Base-by-base conservation (phyloP, 2,113 vertebrate species). In the Gambusia affinis region DNA sequence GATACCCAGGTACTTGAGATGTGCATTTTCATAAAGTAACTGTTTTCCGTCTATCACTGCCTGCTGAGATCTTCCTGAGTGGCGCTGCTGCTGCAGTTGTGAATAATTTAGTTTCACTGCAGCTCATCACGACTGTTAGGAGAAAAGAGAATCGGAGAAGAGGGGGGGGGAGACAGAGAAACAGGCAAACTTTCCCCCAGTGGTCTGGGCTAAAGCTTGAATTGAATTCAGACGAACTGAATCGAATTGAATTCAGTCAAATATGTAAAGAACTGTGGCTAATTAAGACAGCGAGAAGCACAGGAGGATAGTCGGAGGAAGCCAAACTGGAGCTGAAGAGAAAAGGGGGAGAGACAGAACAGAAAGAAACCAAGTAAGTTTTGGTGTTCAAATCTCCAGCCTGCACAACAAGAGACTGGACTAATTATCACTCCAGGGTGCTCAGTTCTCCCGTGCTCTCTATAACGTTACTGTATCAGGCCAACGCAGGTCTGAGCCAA, bases 61-160 rank as follows among this genome's bases (percentile, higher is more conserved):
- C 68, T 81, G 83, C 78, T 68, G 81, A 75, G 72, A 64, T 80
- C 76, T 73, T 82, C 62, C 80, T 28, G 70, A 72, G 79, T 66
- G 71, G 51, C 69, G 69, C 76, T 83, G 76, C 85, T 85, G 89
- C 85, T 85, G 89, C 81, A 84, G 82, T 85, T 86, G 85, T 92
- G 84, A 90, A 89, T 93, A 76, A 93, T 92, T 92, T 85, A 89
- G 76, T 76, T 85, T 85, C 76, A 89, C 90, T 87, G 92, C 88
- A 83, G 88, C 86, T 89, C 76, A 85, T 89, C 83, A 71, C 71
- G 65, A 61, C 64, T 70, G 75, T n/a, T 77, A 57, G 51, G 51
- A n/a, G 75, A 61, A 86, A 78, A 84, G 78, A 84, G 82, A 88
- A 78, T 70, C 72, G 29, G 57, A 37, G 42, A 81, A 70, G 39